Conservation (phyloP, 2,797 vertebrate genomes). For the Crenichthys baileyi region DNA sequence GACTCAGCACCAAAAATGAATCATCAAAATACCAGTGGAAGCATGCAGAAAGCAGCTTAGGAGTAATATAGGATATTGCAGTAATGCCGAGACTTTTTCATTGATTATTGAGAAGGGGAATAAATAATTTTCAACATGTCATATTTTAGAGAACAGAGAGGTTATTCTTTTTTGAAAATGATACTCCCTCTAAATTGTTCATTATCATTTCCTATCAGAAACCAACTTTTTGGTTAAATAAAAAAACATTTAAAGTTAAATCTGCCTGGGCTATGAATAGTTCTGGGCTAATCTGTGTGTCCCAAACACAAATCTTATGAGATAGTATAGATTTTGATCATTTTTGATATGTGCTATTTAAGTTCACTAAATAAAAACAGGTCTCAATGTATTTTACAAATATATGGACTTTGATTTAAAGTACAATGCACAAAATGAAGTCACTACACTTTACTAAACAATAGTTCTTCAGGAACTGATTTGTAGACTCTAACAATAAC, state of each 20-base stretch:
- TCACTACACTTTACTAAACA: not conserved
- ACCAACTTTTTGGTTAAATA: not conserved
- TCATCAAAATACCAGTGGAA: too few relatives aligned
- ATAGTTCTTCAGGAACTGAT: not conserved
- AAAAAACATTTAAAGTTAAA: not conserved
- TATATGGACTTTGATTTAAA: not conserved
- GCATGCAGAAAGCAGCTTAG: too few relatives aligned
- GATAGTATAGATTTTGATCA: too few relatives aligned
- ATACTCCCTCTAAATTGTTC: not conserved
- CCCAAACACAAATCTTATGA: not conserved
- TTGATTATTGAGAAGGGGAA: too few relatives aligned
- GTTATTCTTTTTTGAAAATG: not conserved
- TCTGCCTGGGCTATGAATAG: not conserved
- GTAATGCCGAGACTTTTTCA: too few relatives aligned
- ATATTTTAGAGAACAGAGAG: not conserved
- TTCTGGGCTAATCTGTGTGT: not conserved
- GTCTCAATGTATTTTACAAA: not conserved
- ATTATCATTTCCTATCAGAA: not conserved
- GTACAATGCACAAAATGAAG: not conserved
- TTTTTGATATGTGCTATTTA: not conserved
- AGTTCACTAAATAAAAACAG: not conserved
- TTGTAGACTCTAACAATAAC: not conserved
- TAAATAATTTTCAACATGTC: not conserved
- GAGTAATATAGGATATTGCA: too few relatives aligned
- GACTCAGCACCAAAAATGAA: too few relatives aligned